Base-by-base conservation (phyloP, 1,140 invertebrate species). In the Meloidogyne hapla region DNA sequence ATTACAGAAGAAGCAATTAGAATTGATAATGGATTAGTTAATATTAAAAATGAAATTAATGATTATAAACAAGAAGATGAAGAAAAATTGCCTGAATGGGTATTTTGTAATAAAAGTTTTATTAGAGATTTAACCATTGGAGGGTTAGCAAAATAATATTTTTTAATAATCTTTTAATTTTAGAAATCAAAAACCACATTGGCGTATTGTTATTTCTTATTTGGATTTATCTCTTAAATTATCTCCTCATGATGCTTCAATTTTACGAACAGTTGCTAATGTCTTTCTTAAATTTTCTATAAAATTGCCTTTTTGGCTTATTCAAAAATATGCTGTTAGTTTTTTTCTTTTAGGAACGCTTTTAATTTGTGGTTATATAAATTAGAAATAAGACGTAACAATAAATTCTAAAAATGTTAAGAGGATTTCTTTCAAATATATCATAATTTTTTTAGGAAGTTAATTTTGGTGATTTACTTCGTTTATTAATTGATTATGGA, bases 191-290 rank as follows among this genome's bases (percentile, higher is more conserved):
- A 8, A 67, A 4, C 25, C 63, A 25, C 80, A 81, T 48, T 81
- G 80, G 80, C 77, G 67, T 28, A 40, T 81, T 70, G 28, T 81
- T 18, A 81, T 83, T 56, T 80, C 80, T 10, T 80, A 74, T 56
- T n/a, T 81, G 5, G 80, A 81, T 38, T 48, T 83, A 69, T 69
- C 69, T 26, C 45, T 79, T 40, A 48, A 83, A 15, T 25, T 62
- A n/a, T 56, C 28, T 21, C 78, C 77, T 4, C 69, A 69, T 38
- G 73, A 83, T 62, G n/a, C 73, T 42, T 42, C 25, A 21, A 81
- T 81, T 61, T n/a, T 81, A 42, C 77, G 80, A 25, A 79, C 77
- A 26, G 62, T 81, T 33, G 70, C 77, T 18, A 66, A 78, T 61
- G n/a, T 64, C 1, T 83, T 81, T 56, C 65, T 81, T 5, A 65